Percentiles rank a stretch among this genome's conserved stretches.
Conservation (phyloP, 2,113 vertebrate genomes). For the Campylomormyrus numenius region DNA sequence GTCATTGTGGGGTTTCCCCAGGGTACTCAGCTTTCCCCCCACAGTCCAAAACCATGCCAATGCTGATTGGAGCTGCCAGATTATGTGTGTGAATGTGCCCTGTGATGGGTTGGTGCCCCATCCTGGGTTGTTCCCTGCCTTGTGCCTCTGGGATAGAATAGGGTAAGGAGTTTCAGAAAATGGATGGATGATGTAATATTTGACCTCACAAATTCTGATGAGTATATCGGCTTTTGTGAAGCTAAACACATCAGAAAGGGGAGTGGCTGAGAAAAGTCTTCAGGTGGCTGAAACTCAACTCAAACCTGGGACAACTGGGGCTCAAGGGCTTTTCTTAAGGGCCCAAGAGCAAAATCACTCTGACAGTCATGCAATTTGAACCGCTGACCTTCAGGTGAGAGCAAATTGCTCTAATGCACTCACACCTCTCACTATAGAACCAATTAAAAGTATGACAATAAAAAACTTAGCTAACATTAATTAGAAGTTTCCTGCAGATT, state of each 20-base stretch:
- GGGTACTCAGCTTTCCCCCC: too few relatives aligned
- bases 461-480: background rate
- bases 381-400: background rate
- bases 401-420: background rate
- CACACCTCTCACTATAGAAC: background rate
- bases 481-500: background rate
- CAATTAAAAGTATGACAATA: background rate
- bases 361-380: background rate
- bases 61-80: too few relatives aligned
- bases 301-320: background rate
- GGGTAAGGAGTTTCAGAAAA: too few relatives aligned
- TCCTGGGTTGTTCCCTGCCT: too few relatives aligned
- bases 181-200: background rate
- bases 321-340: background rate
- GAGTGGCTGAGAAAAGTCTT: background rate
- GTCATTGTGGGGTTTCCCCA: too few relatives aligned
- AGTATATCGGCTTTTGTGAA: background rate
- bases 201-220: background rate
- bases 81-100: too few relatives aligned
- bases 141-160: too few relatives aligned
- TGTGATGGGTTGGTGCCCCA: too few relatives aligned
- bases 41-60: too few relatives aligned
- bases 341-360: background rate
- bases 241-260: background rate
- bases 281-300: background rate